These are phyloP conservation scores for Myotis yumanensis DNA, from an alignment of 2,113 vertebrate species.

Conservation along the genomic window DNA sequence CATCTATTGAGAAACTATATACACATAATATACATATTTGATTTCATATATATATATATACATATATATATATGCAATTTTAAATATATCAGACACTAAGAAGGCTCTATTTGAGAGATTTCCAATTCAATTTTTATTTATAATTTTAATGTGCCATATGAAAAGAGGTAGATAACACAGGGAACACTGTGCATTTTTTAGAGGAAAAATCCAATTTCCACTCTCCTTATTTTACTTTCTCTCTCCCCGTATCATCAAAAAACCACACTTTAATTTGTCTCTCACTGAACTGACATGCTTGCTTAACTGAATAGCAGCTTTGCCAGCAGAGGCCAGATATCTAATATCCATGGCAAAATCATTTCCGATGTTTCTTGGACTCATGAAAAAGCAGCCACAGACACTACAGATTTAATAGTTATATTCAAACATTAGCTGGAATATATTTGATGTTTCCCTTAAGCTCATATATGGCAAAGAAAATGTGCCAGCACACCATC, in stretches of 20 bases:
- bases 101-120: not conserved
- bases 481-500: not conserved
- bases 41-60: not conserved
- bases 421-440: slow-evolving; percentile 1
- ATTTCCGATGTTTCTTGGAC: slow-evolving; percentile 16
- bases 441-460: not conserved
- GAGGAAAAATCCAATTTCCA: slow-evolving; percentile 63
- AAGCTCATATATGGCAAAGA: not conserved
- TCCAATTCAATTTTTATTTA: slow-evolving; percentile 58
- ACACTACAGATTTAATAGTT: not conserved
- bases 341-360: slow-evolving; percentile 51
- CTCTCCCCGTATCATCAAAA: slow-evolving; percentile 57
- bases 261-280: slow-evolving; percentile 64
- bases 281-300: slow-evolving; percentile 26
- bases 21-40: not conserved
- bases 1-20: not conserved
- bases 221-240: slow-evolving; percentile 52
- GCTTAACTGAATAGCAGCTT: slow-evolving; percentile 46
- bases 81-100: not conserved
- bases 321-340: slow-evolving; percentile 25
- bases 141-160: slow-evolving; percentile 51
- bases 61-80: not conserved
- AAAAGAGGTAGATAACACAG: slow-evolving; percentile 46
- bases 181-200: slow-evolving; percentile 37
- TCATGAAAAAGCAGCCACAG: not conserved